phyloP scores from a whole-genome alignment of 2,797 vertebrate genomes.

The Mormyrops attenuatus region DNA sequence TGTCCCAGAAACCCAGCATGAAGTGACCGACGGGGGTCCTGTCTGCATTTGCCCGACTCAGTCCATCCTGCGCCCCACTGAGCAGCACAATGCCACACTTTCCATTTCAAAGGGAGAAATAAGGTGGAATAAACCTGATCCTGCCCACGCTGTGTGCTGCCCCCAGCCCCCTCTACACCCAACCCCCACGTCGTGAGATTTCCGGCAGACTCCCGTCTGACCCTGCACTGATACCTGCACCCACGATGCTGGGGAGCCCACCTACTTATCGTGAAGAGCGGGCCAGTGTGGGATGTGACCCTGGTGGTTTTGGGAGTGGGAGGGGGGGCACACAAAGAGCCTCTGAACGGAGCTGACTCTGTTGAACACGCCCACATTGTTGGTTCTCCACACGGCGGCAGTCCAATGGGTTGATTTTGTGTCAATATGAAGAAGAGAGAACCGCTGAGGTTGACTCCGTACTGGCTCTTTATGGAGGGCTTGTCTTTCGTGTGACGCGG shows the following conservation, averaged over 20 bases:
- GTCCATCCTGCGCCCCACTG: background rate
- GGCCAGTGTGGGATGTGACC: background rate
- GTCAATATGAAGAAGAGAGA: background rate
- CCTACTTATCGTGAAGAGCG: background rate
- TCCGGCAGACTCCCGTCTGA: background rate
- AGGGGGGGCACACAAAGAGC: background rate
- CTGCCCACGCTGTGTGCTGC: background rate
- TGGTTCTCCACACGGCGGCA: background rate
- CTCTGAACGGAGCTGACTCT: background rate
- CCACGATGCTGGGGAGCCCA: background rate
- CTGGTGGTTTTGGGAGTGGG: background rate
- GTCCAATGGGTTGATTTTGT: background rate
- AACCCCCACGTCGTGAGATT: background rate
- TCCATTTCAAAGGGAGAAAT: background rate
- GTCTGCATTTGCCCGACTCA: background rate
- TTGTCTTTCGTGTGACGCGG: background rate
- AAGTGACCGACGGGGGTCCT: background rate
- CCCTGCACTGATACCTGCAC: background rate
- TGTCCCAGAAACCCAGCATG: background rate
- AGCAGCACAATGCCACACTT: background rate
- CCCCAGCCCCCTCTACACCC: background rate
- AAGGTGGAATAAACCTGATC: background rate
- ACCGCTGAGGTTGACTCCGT: too few relatives aligned
- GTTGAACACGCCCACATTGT: background rate
- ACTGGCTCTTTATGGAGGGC: background rate